A percentile compares a stretch with the other conserved stretches of the same genome.
These are phyloP conservation scores for Planococcus citri DNA, from an alignment of 1,140 invertebrate species.

Conservation along the genomic window DNA sequence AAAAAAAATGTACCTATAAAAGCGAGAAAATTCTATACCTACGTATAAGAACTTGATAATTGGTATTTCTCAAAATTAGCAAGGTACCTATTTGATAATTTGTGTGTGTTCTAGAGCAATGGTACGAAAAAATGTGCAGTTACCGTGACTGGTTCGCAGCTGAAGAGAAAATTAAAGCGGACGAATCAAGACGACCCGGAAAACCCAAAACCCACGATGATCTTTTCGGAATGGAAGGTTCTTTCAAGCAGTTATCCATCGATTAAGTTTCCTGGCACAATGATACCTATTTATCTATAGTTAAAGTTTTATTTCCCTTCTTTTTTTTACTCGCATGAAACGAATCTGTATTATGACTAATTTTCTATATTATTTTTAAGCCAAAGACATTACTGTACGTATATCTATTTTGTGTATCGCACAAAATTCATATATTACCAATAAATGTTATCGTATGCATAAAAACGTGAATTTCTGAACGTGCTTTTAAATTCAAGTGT, in stretches of 20 bases:
- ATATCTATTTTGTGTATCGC: slow-evolving; percentile 8
- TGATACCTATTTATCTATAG: not conserved
- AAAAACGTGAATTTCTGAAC: too few species aligned
- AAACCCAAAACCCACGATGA: slow-evolving; percentile 67
- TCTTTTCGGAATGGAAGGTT: slow-evolving; percentile 67
- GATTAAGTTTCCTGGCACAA: slow-evolving; percentile 39
- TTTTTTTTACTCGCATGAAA: not conserved
- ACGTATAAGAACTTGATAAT: not conserved
- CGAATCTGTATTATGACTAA: not conserved
- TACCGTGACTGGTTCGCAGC: slow-evolving; percentile 61
- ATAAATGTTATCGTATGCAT: not conserved
- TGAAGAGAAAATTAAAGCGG: slow-evolving; percentile 56
- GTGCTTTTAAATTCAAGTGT: too few species aligned
- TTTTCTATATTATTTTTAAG: slow-evolving; percentile 12
- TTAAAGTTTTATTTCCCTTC: not conserved
- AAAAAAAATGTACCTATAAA: too few species aligned
- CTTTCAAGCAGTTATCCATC: slow-evolving; percentile 61
- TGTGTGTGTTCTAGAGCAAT: slow-evolving; percentile 45
- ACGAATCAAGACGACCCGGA: slow-evolving; percentile 58
- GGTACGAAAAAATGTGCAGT: slow-evolving; percentile 56
- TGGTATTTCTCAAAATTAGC: not conserved
- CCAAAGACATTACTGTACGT: slow-evolving; percentile 14
- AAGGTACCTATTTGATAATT: not conserved
- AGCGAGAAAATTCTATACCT: not conserved
- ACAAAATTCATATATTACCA: slow-evolving; percentile 9